Evolutionary conservation across 64 coral and sea anemone species (phyloP).

Genomic region (Pachyseris speciosa): DNA sequence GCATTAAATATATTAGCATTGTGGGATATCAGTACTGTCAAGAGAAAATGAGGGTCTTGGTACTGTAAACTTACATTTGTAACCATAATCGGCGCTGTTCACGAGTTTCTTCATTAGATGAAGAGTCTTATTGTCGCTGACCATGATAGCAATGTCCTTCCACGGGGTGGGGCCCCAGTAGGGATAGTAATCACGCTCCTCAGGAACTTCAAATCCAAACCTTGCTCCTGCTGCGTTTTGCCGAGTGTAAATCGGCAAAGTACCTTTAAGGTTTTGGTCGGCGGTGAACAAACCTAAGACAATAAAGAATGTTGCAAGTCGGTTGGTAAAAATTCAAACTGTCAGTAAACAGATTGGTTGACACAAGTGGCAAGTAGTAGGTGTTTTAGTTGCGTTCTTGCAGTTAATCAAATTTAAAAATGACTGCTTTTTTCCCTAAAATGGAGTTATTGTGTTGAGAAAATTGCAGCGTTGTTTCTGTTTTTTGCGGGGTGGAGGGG

Average conservation of each 20-base stretch:
- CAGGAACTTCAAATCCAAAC: slow-evolving; percentile 64
- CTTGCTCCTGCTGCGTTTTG: slow-evolving; percentile 72
- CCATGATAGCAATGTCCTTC: slow-evolving; percentile 54
- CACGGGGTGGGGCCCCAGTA: slow-evolving; percentile 82
- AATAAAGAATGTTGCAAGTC: not conserved
- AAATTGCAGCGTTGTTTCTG: no score
- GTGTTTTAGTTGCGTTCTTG: no score
- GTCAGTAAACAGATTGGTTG: no score
- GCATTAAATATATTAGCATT: no score
- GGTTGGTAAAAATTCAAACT: not conserved
- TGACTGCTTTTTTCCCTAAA: no score
- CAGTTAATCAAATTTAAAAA: no score
- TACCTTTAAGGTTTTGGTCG: slow-evolving; percentile 43
- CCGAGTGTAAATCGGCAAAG: slow-evolving; percentile 59
- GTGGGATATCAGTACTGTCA: no score
- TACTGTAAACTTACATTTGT: not conserved
- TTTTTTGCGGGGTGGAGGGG: no score
- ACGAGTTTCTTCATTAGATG: slow-evolving; percentile 21
- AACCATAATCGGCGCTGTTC: not conserved
- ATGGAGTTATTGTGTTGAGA: no score
- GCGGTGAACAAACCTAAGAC: slow-evolving; percentile 12
- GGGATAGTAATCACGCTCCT: slow-evolving; percentile 82
- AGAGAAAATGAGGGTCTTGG: no score
- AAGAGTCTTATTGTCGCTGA: not conserved
- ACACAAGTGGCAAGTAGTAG: no score